Conservation (phyloP, 2,888 invertebrate genomes). For the Napeogenes sylphis region DNA sequence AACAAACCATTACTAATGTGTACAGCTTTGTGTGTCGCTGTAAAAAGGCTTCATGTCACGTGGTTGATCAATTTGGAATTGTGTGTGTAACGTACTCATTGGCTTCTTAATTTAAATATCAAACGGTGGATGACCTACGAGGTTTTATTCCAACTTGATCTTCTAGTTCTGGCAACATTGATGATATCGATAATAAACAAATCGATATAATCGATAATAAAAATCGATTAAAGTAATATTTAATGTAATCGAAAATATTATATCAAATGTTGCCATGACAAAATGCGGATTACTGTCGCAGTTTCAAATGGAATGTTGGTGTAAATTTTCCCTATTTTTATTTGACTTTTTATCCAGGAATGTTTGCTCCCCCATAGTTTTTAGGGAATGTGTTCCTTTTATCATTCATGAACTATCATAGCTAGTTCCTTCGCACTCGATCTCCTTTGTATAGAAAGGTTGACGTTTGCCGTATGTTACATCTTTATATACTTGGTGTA, state of each 20-base stretch:
- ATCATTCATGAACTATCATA: conserved; percentile 66
- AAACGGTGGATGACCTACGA: conserved; percentile 24
- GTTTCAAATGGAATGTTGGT: conserved; percentile 83
- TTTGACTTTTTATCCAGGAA: conserved; percentile 70
- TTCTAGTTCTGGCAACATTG: conserved; percentile 67
- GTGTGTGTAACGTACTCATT: conserved; percentile 58
- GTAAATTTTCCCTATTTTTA: conserved; percentile 70
- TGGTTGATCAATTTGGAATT: conserved; percentile 76
- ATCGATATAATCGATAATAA: no score
- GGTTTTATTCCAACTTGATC: conserved; percentile 72
- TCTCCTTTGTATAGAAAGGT: conserved; percentile 64
- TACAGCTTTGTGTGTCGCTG: conserved; percentile 69
- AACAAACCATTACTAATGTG: conserved; percentile 65
- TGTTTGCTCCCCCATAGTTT: conserved; percentile 75
- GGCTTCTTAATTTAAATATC: conserved; percentile 49
- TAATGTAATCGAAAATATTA: conserved; percentile 5
- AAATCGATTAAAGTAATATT: background rate
- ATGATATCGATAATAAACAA: conserved; percentile 6
- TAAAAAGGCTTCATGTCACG: conserved; percentile 53
- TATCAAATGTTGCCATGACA: conserved; percentile 63
- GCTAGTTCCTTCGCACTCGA: conserved; percentile 66
- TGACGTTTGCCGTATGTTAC: conserved; percentile 60
- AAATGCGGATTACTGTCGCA: conserved; percentile 54
- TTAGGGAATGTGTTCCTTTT: conserved; percentile 67
- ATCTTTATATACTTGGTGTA: conserved; percentile 29